phyloP scores from a whole-genome alignment of 2,113 vertebrate genomes.

The Oncorhynchus gorbuscha region DNA sequence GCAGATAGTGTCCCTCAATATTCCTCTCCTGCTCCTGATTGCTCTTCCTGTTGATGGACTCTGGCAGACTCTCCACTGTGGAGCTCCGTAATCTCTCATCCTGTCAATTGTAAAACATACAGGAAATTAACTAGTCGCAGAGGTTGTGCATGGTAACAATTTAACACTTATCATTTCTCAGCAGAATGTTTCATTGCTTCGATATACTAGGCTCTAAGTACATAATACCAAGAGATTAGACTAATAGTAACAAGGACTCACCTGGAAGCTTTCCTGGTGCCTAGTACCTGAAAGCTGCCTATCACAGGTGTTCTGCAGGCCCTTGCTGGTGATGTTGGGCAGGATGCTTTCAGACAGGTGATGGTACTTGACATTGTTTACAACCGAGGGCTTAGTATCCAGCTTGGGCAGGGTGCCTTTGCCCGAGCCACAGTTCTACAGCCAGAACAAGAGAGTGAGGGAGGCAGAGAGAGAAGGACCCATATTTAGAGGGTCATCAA shows the following conservation, averaged over 20 bases:
- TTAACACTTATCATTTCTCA: background rate
- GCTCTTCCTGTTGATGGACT: conserved; percentile 9
- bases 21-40: background rate
- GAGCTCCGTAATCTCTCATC: conserved; percentile 11
- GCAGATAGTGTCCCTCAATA: conserved; percentile 10
- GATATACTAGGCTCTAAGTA: background rate
- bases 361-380: background rate
- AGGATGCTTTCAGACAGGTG: background rate
- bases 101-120: conserved; percentile 5
- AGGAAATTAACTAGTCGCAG: background rate
- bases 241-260: background rate
- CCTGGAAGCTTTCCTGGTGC: background rate
- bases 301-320: background rate
- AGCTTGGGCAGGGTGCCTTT: background rate
- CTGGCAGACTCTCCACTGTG: background rate
- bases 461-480: no score
- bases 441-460: background rate
- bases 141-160: no score
- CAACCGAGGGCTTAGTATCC: background rate
- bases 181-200: background rate
- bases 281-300: no score
- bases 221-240: background rate
- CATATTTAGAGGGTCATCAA: no score
- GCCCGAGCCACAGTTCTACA: background rate
- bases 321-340: background rate